phyloP scores from a whole-genome alignment of 2,888 invertebrate genomes.

The Mythimna vitellina region DNA sequence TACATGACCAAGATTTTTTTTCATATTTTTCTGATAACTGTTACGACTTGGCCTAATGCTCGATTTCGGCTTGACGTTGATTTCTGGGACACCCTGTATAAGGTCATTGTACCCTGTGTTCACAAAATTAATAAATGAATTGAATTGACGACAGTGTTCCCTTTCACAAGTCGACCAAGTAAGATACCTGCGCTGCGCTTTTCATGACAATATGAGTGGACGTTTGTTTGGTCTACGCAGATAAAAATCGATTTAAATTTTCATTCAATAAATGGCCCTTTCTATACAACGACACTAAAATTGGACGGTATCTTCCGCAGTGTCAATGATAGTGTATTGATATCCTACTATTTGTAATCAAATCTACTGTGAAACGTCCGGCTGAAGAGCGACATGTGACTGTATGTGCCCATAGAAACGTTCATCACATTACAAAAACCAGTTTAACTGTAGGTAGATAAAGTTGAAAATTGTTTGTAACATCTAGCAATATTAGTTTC shows the following conservation, averaged over 20 bases:
- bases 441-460: not conserved
- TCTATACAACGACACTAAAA: not conserved
- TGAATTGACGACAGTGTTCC: too few species aligned
- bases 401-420: not conserved
- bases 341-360: constrained; percentile 61
- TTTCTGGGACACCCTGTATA: too few species aligned
- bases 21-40: too few species aligned
- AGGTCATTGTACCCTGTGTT: too few species aligned
- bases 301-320: not conserved
- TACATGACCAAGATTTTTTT: too few species aligned
- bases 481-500: too few species aligned
- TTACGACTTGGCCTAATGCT: too few species aligned
- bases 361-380: constrained; percentile 66
- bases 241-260: not conserved
- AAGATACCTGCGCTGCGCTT: too few species aligned
- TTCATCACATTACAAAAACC: not conserved
- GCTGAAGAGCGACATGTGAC: constrained; percentile 32
- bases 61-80: too few species aligned
- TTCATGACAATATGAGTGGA: not conserved
- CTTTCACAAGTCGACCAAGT: too few species aligned
- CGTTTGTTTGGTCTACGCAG: not conserved
- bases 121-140: too few species aligned
- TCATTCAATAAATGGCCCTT: not conserved
- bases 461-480: not conserved
- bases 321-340: constrained; percentile 21